phyloP scores from a whole-genome alignment of 2,113 vertebrate genomes.

The Gallinago paraguaiae region DNA sequence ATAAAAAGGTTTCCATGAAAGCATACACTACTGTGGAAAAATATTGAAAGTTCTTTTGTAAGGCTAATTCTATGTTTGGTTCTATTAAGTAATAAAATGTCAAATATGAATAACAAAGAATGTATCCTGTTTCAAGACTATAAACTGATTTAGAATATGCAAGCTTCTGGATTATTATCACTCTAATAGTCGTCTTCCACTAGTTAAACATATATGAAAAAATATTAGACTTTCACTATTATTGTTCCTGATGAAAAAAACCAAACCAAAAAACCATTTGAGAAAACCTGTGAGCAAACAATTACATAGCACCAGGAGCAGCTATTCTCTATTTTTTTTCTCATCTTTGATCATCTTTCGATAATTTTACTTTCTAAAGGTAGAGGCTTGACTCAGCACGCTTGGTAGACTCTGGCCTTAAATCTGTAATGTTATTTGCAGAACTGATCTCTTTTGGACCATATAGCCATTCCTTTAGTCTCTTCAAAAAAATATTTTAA shows the following conservation, averaged over 20 bases:
- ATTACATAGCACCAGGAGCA: background rate
- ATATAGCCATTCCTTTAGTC: background rate
- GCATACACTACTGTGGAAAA: background rate
- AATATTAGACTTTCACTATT: background rate
- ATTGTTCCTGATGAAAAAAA: background rate
- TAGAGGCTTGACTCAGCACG: background rate
- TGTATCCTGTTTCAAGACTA: background rate
- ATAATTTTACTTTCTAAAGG: background rate
- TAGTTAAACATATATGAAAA: background rate
- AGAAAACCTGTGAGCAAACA: background rate
- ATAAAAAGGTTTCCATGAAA: background rate
- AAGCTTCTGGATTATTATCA: background rate
- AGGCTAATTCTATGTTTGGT: background rate
- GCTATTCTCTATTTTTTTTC: background rate
- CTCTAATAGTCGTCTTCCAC: background rate
- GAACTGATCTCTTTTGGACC: background rate
- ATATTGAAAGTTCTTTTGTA: background rate
- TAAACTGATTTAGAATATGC: background rate
- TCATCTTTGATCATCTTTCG: background rate
- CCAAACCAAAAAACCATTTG: background rate
- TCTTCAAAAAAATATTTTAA: background rate
- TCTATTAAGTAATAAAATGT: background rate
- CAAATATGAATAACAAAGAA: background rate
- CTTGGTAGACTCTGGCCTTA: background rate
- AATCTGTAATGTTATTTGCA: background rate